These are phyloP conservation scores for Arenicola marina DNA, from an alignment of 2,888 invertebrate species.

Conservation along the genomic window DNA sequence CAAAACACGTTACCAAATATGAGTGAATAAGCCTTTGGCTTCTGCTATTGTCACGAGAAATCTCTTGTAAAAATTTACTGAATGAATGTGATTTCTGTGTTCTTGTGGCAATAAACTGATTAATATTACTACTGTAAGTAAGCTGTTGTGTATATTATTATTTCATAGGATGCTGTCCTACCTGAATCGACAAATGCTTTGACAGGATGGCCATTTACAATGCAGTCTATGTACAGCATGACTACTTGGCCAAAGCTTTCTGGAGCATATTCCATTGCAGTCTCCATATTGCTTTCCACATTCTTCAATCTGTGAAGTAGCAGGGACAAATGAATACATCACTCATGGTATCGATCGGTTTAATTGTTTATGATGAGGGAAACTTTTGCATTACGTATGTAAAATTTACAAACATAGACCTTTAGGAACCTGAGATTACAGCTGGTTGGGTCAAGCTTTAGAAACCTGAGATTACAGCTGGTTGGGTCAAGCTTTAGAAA, in stretches of 20 bases:
- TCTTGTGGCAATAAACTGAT: too few species aligned
- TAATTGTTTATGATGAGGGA: too few species aligned
- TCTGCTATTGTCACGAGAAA: not conserved
- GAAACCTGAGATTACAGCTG: too few species aligned
- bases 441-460: too few species aligned
- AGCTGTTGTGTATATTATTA: too few species aligned
- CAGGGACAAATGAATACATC: too few species aligned
- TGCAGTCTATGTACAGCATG: constrained; percentile 97
- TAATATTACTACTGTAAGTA: not conserved
- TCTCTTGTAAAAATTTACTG: not conserved
- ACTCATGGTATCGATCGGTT: too few species aligned
- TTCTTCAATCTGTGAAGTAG: constrained; percentile 71
- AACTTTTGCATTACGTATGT: too few species aligned
- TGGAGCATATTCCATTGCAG: constrained; percentile 97
- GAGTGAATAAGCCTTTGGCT: too few species aligned
- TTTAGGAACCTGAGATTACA: too few species aligned
- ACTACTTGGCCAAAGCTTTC: constrained; percentile 97
- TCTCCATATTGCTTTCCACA: constrained; percentile 97
- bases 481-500: too few species aligned
- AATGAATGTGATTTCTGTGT: not conserved
- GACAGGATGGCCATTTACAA: constrained; percentile 93
- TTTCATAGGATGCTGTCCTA: constrained; percentile 52
- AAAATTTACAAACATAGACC: too few species aligned
- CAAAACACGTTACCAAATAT: not conserved
- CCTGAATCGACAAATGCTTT: constrained; percentile 98